Evolutionary conservation across 2,888 invertebrate species (phyloP).

Genomic region (Adineta ricciae): DNA sequence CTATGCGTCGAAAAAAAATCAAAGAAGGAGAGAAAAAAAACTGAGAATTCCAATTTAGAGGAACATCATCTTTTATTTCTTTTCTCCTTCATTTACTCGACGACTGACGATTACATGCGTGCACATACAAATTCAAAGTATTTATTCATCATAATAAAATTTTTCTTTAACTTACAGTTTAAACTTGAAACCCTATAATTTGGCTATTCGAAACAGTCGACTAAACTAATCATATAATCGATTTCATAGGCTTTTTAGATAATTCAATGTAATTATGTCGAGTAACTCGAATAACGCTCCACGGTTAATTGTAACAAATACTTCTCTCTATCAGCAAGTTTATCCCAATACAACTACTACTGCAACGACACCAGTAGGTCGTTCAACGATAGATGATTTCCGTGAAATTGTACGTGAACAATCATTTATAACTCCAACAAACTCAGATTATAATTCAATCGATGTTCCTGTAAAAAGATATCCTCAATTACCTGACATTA

Average conservation of each 20-base stretch:
- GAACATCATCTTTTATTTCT: neutral
- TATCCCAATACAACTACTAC: neutral
- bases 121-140: neutral
- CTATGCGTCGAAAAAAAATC: neutral
- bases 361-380: neutral
- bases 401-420: constrained; percentile 30
- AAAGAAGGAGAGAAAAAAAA: neutral
- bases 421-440: constrained; percentile 8
- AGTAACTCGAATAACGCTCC: neutral
- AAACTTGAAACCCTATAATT: neutral
- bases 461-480: constrained; percentile 28
- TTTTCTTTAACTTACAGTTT: neutral
- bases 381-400: constrained; percentile 30
- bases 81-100: neutral
- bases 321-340: neutral
- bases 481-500: constrained; percentile 31
- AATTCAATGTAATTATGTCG: neutral
- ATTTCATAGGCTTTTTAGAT: neutral
- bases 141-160: neutral
- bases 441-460: neutral
- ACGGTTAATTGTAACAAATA: neutral
- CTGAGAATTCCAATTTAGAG: neutral
- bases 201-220: too few species aligned
- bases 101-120: neutral
- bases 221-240: too few species aligned